Percentiles rank a stretch among this genome's conserved stretches.
Conservation (phyloP, 23 tunicate species). For the Diplosoma virens region DNA sequence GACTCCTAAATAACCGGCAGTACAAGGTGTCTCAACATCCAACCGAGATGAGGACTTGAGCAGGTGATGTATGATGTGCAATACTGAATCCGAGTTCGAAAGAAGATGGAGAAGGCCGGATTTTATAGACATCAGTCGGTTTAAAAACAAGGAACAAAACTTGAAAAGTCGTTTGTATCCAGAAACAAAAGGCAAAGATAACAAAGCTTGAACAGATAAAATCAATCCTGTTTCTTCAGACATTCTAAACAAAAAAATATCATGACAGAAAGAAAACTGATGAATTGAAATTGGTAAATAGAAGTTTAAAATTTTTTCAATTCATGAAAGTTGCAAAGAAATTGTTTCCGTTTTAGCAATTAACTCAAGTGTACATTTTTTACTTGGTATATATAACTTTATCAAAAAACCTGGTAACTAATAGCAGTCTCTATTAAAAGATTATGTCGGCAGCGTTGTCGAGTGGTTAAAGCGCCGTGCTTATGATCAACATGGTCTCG, state of each 20-base stretch:
- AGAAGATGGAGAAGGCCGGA: constrained; percentile 54
- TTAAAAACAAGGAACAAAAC: constrained; percentile 44
- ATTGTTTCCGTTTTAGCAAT: no score
- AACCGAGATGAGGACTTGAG: constrained; percentile 43
- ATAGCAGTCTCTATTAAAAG: no score
- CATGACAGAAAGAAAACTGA: no score
- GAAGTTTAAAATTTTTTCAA: no score
- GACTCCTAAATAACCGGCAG: constrained; percentile 66
- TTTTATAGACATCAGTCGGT: constrained; percentile 36
- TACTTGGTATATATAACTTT: no score
- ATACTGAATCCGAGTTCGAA: constrained; percentile 42
- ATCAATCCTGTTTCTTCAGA: constrained; percentile 50
- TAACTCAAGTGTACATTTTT: no score
- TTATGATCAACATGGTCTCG: no score
- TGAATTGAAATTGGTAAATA: no score
- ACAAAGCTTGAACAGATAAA: constrained; percentile 57
- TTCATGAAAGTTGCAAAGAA: no score
- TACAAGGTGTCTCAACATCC: constrained; percentile 50
- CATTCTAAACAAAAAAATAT: constrained; percentile 69
- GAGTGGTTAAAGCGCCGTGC: no score
- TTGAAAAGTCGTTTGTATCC: constrained; percentile 40
- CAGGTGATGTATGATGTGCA: constrained; percentile 61
- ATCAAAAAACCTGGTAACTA: no score
- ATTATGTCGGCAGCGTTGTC: no score
- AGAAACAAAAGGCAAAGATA: constrained; percentile 72